Evolutionary conservation across 2,113 vertebrate species (phyloP).

Genomic region (Oenanthe oenanthe): DNA sequence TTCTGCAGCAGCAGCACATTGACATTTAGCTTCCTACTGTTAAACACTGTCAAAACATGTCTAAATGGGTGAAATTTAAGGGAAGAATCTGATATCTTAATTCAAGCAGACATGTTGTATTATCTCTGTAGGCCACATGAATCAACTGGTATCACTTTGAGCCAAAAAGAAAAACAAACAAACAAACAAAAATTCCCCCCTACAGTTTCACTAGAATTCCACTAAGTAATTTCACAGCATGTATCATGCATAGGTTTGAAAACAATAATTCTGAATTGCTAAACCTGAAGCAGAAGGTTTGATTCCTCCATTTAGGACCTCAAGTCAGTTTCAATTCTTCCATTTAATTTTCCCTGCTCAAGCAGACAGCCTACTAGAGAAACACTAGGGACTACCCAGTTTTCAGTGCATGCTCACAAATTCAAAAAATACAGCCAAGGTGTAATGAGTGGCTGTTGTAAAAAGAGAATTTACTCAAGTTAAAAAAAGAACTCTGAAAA

Average conservation of each 20-base stretch:
- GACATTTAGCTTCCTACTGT: neutral
- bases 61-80: neutral
- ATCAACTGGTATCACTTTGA: neutral
- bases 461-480: neutral
- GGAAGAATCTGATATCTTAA: neutral
- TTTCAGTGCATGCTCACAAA: neutral
- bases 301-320: neutral
- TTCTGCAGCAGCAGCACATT: neutral
- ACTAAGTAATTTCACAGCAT: neutral
- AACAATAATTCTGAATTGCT: neutral
- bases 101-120: accelerated
- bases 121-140: neutral
- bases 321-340: neutral
- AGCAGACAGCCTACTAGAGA: neutral
- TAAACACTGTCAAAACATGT: neutral
- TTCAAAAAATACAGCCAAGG: neutral
- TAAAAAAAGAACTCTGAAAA: neutral
- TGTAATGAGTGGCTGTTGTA: neutral
- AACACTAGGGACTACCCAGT: neutral
- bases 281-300: neutral
- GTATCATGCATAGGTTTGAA: neutral
- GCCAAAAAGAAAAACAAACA: neutral
- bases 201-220: neutral
- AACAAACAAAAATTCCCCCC: neutral
- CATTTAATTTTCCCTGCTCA: neutral